Evolutionary conservation across 2,888 invertebrate genomes (phyloP).

Genomic region (Panorpa germanica): DNA sequence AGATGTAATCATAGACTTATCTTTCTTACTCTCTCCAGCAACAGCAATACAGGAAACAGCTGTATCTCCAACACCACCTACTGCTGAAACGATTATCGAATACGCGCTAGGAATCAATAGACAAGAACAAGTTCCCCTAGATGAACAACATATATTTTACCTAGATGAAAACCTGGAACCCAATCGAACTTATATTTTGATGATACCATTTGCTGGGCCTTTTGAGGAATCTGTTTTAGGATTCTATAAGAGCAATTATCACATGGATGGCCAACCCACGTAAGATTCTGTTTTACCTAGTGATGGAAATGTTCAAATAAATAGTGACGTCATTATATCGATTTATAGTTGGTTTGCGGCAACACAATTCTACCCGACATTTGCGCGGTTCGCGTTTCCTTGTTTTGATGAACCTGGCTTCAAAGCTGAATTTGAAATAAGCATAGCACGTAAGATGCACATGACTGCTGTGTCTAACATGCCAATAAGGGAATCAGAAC

Average conservation of each 20-base stretch:
- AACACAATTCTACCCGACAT: slow-evolving; percentile 54
- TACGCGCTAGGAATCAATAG: too few relatives aligned
- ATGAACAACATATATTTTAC: too few relatives aligned
- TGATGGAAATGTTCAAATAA: too few relatives aligned
- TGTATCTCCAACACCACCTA: too few relatives aligned
- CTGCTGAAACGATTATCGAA: too few relatives aligned
- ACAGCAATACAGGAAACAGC: too few relatives aligned
- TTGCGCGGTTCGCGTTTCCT: slow-evolving; percentile 52
- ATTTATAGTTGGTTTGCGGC: slow-evolving; percentile 46
- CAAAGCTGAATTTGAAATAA: slow-evolving; percentile 52
- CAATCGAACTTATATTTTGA: slow-evolving; percentile 25
- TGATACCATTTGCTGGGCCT: slow-evolving; percentile 33
- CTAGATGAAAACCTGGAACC: slow-evolving; percentile 23
- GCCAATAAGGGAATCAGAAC: slow-evolving; percentile 25
- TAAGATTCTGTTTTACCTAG: too few relatives aligned
- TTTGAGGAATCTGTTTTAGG: slow-evolving; percentile 36
- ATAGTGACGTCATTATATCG: too few relatives aligned
- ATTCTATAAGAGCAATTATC: slow-evolving; percentile 39
- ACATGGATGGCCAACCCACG: too few relatives aligned
- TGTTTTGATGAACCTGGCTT: slow-evolving; percentile 64
- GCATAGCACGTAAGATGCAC: slow-evolving; percentile 39
- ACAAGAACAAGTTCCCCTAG: too few relatives aligned
- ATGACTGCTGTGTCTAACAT: slow-evolving; percentile 56
- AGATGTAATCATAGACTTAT: too few relatives aligned
- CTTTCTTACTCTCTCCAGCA: too few relatives aligned